Conservation (phyloP, 2,888 invertebrate genomes). For the Chydorus sphaericus region DNA sequence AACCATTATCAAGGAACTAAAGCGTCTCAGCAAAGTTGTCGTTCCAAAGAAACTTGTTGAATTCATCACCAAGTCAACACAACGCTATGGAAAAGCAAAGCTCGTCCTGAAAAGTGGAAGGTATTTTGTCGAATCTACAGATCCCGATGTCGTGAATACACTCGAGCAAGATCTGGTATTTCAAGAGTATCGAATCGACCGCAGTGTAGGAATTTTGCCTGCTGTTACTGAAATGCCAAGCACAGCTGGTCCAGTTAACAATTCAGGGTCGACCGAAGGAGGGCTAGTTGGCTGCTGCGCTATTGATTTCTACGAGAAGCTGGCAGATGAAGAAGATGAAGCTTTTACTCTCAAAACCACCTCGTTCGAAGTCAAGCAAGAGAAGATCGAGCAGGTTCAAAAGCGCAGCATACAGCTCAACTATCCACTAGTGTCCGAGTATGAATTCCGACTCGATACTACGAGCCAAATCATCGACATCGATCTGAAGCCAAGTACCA, state of each 20-base stretch:
- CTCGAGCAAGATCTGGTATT: conserved; percentile 85
- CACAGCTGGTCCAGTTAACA: conserved; percentile 27
- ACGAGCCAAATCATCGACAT: conserved; percentile 90
- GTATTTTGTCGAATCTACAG: conserved; percentile 87
- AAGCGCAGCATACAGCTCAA: conserved; percentile 96
- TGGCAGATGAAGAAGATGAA: conserved; percentile 90
- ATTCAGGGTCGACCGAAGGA: neutral
- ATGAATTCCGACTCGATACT: conserved; percentile 93
- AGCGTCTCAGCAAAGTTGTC: conserved; percentile 83
- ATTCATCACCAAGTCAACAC: conserved; percentile 89
- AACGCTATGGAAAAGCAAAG: conserved; percentile 97
- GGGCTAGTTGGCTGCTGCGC: conserved; percentile 75
- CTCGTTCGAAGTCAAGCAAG: conserved; percentile 79
- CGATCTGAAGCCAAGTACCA: conserved; percentile 75
- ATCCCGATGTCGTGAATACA: conserved; percentile 87
- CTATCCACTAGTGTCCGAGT: conserved; percentile 91
- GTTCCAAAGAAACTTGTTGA: conserved; percentile 90
- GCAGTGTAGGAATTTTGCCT: conserved; percentile 32
- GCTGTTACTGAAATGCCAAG: conserved; percentile 41
- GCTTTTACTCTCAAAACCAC: conserved; percentile 54
- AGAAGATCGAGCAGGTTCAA: conserved; percentile 92
- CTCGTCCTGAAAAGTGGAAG: conserved; percentile 92
- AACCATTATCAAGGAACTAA: conserved; percentile 92
- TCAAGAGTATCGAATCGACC: conserved; percentile 62
- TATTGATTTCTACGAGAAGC: conserved; percentile 84